These are phyloP conservation scores for Halcyon malimbica DNA, from an alignment of 2,113 vertebrate species.

Conservation along the genomic window DNA sequence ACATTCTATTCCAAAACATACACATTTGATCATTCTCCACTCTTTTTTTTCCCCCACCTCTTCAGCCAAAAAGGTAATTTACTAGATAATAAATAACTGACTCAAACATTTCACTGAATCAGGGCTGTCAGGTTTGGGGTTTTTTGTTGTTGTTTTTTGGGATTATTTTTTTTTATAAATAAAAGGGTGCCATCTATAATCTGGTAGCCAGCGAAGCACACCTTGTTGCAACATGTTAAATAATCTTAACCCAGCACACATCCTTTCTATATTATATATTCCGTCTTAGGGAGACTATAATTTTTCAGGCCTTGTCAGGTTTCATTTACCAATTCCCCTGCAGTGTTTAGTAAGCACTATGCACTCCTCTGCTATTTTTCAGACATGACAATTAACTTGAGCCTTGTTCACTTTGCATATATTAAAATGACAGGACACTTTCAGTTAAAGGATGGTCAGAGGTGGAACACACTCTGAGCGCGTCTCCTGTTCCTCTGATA, in stretches of 20 bases:
- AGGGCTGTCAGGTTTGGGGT: not conserved
- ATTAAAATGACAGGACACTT: not conserved
- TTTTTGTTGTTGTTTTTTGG: no score
- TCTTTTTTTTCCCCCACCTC: not conserved
- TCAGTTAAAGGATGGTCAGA: not conserved
- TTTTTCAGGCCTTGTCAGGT: slow-evolving; percentile 27
- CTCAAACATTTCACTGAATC: not conserved
- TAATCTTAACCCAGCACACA: not conserved
- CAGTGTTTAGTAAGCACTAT: not conserved
- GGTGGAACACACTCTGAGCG: not conserved
- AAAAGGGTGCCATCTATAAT: not conserved
- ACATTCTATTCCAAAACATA: not conserved
- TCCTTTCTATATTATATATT: not conserved
- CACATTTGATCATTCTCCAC: not conserved
- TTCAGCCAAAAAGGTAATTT: not conserved
- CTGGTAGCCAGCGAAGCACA: not conserved
- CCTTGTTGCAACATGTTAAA: not conserved
- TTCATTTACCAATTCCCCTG: not conserved
- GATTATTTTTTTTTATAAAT: not conserved
- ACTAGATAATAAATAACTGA: not conserved
- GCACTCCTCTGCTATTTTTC: not conserved
- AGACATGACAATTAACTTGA: slow-evolving; percentile 13
- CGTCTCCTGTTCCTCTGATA: not conserved
- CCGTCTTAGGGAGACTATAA: not conserved
- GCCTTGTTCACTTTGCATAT: not conserved